Conservation (phyloP, 2,888 invertebrate species). For the Troilus luridus region DNA sequence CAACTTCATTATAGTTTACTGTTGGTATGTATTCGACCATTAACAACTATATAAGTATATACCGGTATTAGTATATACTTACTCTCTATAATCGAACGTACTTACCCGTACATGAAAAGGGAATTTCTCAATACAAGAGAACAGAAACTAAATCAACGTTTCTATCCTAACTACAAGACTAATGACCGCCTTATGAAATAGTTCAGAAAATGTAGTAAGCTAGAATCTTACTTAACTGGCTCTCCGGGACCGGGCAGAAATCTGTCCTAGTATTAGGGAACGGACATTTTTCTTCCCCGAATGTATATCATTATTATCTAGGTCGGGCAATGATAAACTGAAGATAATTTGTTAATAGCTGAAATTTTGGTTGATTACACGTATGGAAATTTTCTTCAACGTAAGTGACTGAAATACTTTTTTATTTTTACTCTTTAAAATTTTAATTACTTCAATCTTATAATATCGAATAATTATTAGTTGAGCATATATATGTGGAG, state of each 20-base stretch:
- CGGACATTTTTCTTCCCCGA: background rate
- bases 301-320: slow-evolving; percentile 3
- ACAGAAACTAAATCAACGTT: background rate
- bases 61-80: too few species aligned
- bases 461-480: too few species aligned
- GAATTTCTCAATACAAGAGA: background rate
- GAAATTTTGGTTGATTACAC: background rate
- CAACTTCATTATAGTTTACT: background rate
- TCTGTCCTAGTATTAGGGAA: slow-evolving; percentile 33
- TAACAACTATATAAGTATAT: background rate
- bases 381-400: background rate
- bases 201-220: slow-evolving; percentile 38
- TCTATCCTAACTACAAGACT: slow-evolving; percentile 21
- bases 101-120: background rate
- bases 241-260: background rate
- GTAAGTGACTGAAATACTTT: background rate
- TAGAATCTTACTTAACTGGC: background rate
- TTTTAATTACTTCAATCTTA: too few species aligned
- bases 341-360: slow-evolving; percentile 10
- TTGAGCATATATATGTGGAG: too few species aligned
- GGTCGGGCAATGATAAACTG: slow-evolving; percentile 15
- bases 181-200: slow-evolving; percentile 33
- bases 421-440: too few species aligned
- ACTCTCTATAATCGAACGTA: background rate
- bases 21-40: slow-evolving; percentile 3